These are phyloP conservation scores for Halcyon badia DNA, from an alignment of 2,797 vertebrate genomes.

Conservation along the genomic window DNA sequence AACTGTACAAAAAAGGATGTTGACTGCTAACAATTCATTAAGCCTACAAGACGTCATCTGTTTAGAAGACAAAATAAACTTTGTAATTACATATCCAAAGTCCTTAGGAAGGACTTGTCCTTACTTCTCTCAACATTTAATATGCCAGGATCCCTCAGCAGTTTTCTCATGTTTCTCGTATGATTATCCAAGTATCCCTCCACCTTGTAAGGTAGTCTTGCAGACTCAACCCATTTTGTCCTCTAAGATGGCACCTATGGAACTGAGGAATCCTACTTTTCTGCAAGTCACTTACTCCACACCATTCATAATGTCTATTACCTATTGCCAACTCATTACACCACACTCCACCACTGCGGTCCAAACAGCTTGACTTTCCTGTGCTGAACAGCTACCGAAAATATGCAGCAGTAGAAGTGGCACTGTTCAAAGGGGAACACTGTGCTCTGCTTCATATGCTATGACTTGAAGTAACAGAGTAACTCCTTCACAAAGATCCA, in stretches of 20 bases:
- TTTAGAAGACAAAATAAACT: neutral
- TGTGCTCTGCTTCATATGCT: neutral
- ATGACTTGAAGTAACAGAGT: neutral
- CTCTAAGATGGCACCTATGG: neutral
- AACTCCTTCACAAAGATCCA: neutral
- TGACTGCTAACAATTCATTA: neutral
- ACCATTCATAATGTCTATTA: neutral
- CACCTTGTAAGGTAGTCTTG: neutral
- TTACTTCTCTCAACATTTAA: neutral
- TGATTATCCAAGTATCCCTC: neutral
- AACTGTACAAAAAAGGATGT: neutral
- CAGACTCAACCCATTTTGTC: neutral
- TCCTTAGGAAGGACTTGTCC: neutral
- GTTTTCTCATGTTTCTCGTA: neutral
- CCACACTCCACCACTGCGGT: neutral
- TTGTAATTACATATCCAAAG: neutral
- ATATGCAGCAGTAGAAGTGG: neutral
- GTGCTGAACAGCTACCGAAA: neutral
- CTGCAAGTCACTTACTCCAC: neutral
- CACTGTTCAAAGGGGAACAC: neutral
- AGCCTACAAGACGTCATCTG: neutral
- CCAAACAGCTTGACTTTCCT: neutral
- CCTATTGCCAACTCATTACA: accelerated
- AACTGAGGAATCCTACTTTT: neutral
- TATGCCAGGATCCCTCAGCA: neutral